Evolutionary conservation across 1,140 invertebrate genomes (phyloP).

Genomic region (Macrocentrus cingulum): DNA sequence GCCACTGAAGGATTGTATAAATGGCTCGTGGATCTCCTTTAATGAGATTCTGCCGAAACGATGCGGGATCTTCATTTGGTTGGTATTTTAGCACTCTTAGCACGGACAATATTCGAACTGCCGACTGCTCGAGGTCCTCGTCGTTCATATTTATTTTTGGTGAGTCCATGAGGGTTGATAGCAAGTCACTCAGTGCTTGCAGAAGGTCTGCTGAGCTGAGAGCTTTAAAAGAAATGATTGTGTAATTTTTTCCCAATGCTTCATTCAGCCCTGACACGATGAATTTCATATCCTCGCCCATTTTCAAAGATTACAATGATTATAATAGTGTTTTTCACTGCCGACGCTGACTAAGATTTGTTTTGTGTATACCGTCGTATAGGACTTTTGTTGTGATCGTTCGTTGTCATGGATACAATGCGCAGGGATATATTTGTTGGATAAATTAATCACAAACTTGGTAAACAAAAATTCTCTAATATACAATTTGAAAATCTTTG

Average conservation of each 20-base stretch:
- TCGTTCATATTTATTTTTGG: slow-evolving; percentile 64
- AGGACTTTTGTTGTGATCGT: slow-evolving; percentile 1
- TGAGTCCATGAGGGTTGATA: slow-evolving; percentile 66
- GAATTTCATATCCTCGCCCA: slow-evolving; percentile 78
- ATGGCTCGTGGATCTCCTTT: slow-evolving; percentile 75
- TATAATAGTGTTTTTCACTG: too few relatives aligned
- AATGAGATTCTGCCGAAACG: slow-evolving; percentile 66
- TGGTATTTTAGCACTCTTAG: slow-evolving; percentile 72
- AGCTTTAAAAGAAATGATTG: slow-evolving; percentile 84
- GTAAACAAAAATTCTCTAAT: too few relatives aligned
- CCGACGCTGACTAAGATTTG: too few relatives aligned
- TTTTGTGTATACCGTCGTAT: too few relatives aligned
- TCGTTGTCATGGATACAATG: neutral
- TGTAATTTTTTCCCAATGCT: slow-evolving; percentile 74
- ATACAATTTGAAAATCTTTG: too few relatives aligned
- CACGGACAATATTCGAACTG: slow-evolving; percentile 65
- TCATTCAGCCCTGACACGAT: slow-evolving; percentile 78
- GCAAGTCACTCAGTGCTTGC: slow-evolving; percentile 72
- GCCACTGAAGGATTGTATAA: slow-evolving; percentile 79
- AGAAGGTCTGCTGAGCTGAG: slow-evolving; percentile 72
- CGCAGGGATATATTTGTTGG: too few relatives aligned
- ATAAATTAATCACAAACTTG: too few relatives aligned
- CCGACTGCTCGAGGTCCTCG: slow-evolving; percentile 66
- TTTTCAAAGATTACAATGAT: slow-evolving; percentile 33
- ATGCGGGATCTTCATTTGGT: slow-evolving; percentile 61